Conservation (phyloP, 2,888 invertebrate species). For the Phlogophora meticulosa region DNA sequence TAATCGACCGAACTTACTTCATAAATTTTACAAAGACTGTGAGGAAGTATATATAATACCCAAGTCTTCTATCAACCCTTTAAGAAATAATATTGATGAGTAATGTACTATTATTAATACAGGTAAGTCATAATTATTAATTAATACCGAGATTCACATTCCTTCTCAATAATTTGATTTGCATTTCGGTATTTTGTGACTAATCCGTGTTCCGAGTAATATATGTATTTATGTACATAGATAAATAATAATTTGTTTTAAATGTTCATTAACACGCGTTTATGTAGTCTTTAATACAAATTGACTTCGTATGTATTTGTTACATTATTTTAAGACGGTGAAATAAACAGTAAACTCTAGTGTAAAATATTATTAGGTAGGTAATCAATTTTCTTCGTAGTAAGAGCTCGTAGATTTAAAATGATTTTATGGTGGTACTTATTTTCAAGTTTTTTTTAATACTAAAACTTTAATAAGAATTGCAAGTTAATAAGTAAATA, state of each 20-base stretch:
- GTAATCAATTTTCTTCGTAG: background rate
- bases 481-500: no score
- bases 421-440: background rate
- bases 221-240: slow-evolving; percentile 55
- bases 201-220: slow-evolving; percentile 46
- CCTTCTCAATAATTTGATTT: slow-evolving; percentile 47
- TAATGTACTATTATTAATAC: slow-evolving; percentile 16
- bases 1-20: slow-evolving; percentile 2
- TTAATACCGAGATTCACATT: slow-evolving; percentile 45
- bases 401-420: background rate
- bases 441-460: background rate
- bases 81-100: background rate
- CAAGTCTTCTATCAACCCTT: background rate
- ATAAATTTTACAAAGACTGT: background rate
- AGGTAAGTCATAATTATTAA: slow-evolving; percentile 23
- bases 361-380: background rate
- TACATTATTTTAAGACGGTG: slow-evolving; percentile 16
- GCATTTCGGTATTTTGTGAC: slow-evolving; percentile 51
- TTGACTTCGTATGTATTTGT: slow-evolving; percentile 43
- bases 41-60: background rate
- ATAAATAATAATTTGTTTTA: slow-evolving; percentile 45
- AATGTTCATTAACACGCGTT: slow-evolving; percentile 51
- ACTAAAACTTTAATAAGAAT: background rate
- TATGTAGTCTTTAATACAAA: slow-evolving; percentile 46
- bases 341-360: slow-evolving; percentile 11